Evolutionary conservation across 2,888 invertebrate species (phyloP), one percentile per base, ranked within the genome.

Genomic region (Stenodema calcarata): DNA sequence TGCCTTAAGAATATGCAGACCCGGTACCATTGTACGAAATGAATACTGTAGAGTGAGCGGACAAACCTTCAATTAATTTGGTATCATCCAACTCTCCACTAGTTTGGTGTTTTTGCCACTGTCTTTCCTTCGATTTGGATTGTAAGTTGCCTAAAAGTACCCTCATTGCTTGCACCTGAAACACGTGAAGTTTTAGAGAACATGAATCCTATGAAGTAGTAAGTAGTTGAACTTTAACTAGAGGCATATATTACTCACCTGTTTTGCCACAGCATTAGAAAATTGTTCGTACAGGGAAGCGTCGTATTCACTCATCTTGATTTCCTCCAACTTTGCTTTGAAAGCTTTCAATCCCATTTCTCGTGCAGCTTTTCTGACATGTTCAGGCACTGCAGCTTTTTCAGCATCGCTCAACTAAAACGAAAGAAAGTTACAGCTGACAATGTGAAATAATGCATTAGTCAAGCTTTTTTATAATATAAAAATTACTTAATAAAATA

Each of bases 81-180:
- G 95, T 95, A 89, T 99, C 99, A 90, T 99, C 99, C 42, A 99
- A 92, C 91, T 99, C 99, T 0, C 99, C 99, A 83, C 96, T 95
- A 0, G 98, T 97, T 92, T 99, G 98, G 91, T 99, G 97, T 85
- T 96, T 94, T 85, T 95, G 93, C 99, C 99, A 99, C 90, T 97
- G 96, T 0, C 99, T 93, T 90, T 98, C 98, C 89, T 97, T 97
- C 90, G 96, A 96, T 92, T 97, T 98, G 0, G 98, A 97, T 92
- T 98, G 98, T 86, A 99, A 92, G 88, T 96, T 93, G 86, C 93
- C 96, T 88, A 99, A 92, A 88, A 99, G 95, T 0, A 97, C 95
- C 84, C 97, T 93, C 44, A 99, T 92, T 0, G 96, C 95, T 89
- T 95, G 95, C n/a, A 97, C 95, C 92, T 95, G 91, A 23, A 41